phyloP scores from a whole-genome alignment of 35 echinoderm and acorn worm species.

The Heliocidaris tuberculata region DNA sequence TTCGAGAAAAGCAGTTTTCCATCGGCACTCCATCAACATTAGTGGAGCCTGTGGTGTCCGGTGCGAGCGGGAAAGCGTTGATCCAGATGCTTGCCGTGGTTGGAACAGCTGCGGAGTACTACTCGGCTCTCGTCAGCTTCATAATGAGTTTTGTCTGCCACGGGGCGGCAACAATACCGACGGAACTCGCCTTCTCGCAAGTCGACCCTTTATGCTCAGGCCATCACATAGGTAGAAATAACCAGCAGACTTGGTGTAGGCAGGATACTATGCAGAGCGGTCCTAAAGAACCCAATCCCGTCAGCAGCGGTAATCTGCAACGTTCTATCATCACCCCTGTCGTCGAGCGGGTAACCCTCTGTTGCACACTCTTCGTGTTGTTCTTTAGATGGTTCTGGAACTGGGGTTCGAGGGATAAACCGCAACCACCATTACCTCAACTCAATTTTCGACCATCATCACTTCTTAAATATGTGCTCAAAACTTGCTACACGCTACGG shows the following conservation, averaged over 20 bases:
- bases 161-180: not conserved
- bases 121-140: not conserved
- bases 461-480: constrained; percentile 47
- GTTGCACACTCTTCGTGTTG: constrained; percentile 10
- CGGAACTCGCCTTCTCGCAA: constrained; percentile 28
- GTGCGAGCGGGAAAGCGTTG: not conserved
- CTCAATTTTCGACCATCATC: constrained; percentile 40
- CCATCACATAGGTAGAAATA: not conserved
- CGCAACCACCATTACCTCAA: constrained; percentile 33
- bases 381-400: constrained; percentile 35
- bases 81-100: constrained; percentile 25
- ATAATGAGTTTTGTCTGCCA: constrained; percentile 36
- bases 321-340: not conserved
- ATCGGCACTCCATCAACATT: not conserved
- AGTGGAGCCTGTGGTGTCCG: not conserved
- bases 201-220: not conserved
- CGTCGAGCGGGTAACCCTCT: not conserved
- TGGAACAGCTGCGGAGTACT: constrained; percentile 20
- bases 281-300: not conserved
- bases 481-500: constrained; percentile 28
- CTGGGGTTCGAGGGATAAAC: constrained; percentile 26
- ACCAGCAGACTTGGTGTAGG: constrained; percentile 33
- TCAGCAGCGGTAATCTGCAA: not conserved
- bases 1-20: not conserved
- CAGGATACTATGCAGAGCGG: not conserved